These are phyloP conservation scores for Leptopilina myrica DNA, from an alignment of 2,888 invertebrate species.

Conservation along the genomic window DNA sequence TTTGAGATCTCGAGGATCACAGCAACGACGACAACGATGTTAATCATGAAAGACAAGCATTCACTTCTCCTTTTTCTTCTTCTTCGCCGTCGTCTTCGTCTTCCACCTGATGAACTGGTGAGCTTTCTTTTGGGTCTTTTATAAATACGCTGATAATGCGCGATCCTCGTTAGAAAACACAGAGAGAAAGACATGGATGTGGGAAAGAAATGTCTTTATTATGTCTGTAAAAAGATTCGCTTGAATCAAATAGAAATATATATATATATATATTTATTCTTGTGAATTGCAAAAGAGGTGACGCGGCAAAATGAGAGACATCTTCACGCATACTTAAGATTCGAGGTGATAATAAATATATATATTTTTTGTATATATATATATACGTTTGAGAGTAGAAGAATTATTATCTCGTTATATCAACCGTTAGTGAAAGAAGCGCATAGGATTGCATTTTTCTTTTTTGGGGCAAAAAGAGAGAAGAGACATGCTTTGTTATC, in stretches of 20 bases:
- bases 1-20: constrained; percentile 55
- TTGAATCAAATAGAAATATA: constrained; percentile 32
- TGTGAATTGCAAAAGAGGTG: constrained; percentile 14
- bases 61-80: constrained; percentile 48
- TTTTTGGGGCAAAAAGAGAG: constrained; percentile 26
- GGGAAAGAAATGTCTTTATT: constrained; percentile 36
- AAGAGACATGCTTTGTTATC: constrained; percentile 39
- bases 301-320: constrained; percentile 32
- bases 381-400: constrained; percentile 2
- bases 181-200: not conserved
- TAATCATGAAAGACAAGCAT: constrained; percentile 62
- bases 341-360: constrained; percentile 15
- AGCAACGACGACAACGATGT: constrained; percentile 59
- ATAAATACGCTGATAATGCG: constrained; percentile 39
- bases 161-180: constrained; percentile 39
- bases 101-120: constrained; percentile 33
- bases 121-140: constrained; percentile 48
- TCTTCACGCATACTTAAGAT: constrained; percentile 37
- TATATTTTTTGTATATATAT: no score
- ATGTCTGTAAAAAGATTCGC: constrained; percentile 18
- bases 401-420: constrained; percentile 29
- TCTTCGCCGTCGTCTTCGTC: not conserved
- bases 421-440: constrained; percentile 37
- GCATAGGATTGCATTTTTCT: constrained; percentile 38
- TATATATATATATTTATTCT: not conserved